Percentiles rank a stretch among this genome's conserved stretches.
Evolutionary conservation across 2,113 vertebrate genomes (phyloP).

Genomic region (Hypanus sabinus): DNA sequence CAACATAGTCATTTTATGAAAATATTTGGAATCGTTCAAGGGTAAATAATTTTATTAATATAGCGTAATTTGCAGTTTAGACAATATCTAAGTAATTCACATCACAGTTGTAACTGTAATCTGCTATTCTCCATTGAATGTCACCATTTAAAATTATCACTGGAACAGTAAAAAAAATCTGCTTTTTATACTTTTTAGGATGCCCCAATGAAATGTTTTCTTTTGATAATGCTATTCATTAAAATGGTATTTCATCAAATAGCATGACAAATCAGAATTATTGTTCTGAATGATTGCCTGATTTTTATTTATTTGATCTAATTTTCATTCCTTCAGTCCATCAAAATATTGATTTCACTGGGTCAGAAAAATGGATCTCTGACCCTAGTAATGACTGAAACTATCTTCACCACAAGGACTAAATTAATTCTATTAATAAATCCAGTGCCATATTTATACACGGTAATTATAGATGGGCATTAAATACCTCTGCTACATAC

Average conservation of each 20-base stretch:
- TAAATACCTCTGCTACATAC: background rate
- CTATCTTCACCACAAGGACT: background rate
- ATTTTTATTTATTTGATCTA: slow-evolving; percentile 8
- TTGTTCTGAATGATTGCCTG: background rate
- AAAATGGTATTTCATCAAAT: background rate
- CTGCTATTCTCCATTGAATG: background rate
- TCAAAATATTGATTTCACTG: background rate
- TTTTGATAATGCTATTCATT: background rate
- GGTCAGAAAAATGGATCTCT: background rate
- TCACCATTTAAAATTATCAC: background rate
- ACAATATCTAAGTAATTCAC: background rate
- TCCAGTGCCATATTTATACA: background rate
- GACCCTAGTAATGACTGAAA: background rate
- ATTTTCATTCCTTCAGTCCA: background rate
- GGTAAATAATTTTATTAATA: background rate
- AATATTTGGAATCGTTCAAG: background rate
- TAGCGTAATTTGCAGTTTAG: background rate
- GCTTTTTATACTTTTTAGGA: background rate
- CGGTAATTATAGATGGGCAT: background rate
- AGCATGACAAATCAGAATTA: background rate
- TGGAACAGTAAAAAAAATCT: background rate
- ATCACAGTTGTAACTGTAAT: no score
- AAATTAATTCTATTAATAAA: background rate
- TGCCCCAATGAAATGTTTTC: background rate
- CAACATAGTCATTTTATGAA: background rate